Conservation (phyloP, 2,888 invertebrate genomes). For the Chironomus tentans region DNA sequence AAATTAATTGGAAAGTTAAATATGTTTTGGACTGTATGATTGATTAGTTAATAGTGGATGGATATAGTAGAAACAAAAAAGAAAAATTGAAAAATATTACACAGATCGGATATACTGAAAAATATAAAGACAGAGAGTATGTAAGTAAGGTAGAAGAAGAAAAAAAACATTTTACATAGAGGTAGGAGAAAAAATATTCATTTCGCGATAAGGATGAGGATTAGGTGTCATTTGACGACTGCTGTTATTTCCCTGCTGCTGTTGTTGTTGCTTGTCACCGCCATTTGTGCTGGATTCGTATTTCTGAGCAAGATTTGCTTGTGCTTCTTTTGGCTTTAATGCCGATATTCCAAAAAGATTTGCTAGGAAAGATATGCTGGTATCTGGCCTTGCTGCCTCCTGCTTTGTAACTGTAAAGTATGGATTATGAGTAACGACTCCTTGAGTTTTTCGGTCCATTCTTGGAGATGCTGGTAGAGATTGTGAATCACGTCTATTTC, state of each 20-base stretch:
- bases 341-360: conserved; percentile 19
- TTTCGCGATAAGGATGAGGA: conserved; percentile 16
- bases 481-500: not conserved
- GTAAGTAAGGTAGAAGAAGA: too few species aligned
- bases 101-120: too few species aligned
- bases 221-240: conserved; percentile 9
- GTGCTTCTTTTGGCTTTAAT: not conserved
- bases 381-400: not conserved
- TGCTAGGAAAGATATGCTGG: conserved; percentile 11
- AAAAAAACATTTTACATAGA: conserved; percentile 1
- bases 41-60: too few species aligned
- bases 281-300: not conserved
- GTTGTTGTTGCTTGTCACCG: not conserved
- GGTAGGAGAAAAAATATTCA: conserved; percentile 19
- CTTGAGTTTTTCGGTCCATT: conserved; percentile 8
- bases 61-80: too few species aligned
- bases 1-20: too few species aligned
- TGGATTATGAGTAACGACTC: not conserved
- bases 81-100: too few species aligned
- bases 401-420: conserved; percentile 23
- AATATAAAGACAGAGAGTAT: too few species aligned
- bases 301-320: conserved; percentile 3
- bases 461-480: conserved; percentile 23
- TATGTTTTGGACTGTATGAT: too few species aligned
- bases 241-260: not conserved